Conservation (phyloP, 1,140 invertebrate species). For the Choristoneura fumiferana region DNA sequence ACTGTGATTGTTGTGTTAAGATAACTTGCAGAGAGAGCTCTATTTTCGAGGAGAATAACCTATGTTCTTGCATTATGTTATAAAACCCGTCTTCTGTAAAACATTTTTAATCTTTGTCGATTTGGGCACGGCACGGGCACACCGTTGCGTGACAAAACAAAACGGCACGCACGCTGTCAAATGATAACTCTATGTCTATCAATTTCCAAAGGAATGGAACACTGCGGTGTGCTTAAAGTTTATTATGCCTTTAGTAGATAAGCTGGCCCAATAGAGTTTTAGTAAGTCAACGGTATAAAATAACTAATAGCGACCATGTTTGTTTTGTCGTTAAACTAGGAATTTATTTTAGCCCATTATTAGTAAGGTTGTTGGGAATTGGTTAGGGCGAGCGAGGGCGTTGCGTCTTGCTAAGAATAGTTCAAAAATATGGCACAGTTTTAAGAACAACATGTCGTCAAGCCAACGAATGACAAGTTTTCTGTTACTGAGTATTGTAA, state of each 20-base stretch:
- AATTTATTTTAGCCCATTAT: slow-evolving; percentile 2
- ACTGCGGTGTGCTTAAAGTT: slow-evolving; percentile 62
- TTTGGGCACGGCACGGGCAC: slow-evolving; percentile 44
- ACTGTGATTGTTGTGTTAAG: too few species aligned
- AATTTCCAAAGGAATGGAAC: slow-evolving; percentile 69
- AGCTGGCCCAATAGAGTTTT: slow-evolving; percentile 57
- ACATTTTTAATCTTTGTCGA: slow-evolving; percentile 42
- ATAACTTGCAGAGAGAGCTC: too few species aligned
- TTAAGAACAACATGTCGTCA: too few species aligned
- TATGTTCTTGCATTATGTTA: too few species aligned
- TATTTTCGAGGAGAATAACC: too few species aligned
- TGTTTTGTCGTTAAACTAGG: slow-evolving; percentile 10
- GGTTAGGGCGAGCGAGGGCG: too few species aligned
- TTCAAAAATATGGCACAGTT: too few species aligned
- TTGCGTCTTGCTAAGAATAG: too few species aligned
- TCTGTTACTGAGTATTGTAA: too few species aligned
- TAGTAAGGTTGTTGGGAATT: background rate
- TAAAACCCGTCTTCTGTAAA: background rate
- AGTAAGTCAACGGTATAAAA: slow-evolving; percentile 38
- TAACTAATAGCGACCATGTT: slow-evolving; percentile 33
- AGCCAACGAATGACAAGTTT: too few species aligned
- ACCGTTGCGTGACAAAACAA: slow-evolving; percentile 61
- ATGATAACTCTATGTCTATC: slow-evolving; percentile 75
- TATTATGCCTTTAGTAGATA: slow-evolving; percentile 65
- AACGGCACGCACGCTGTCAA: slow-evolving; percentile 72